Evolutionary conservation across 2,888 invertebrate genomes (phyloP).

Genomic region (Leptinotarsa tumamoca): DNA sequence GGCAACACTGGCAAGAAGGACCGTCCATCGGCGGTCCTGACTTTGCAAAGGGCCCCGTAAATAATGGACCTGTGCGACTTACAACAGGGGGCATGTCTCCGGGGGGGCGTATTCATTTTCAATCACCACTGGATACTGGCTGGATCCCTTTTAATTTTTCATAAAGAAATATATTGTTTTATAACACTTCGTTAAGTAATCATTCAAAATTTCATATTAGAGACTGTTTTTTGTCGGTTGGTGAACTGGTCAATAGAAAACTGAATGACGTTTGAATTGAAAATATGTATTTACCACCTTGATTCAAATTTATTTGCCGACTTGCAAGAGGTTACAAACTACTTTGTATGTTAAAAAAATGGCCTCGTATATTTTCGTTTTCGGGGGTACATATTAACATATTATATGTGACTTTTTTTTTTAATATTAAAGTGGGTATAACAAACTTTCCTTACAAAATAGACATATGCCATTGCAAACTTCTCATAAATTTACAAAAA

Average conservation of each 20-base stretch:
- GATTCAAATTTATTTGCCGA: neutral
- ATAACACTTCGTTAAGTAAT: slow-evolving; percentile 58
- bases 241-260: slow-evolving; percentile 1
- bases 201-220: slow-evolving; percentile 35
- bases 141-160: slow-evolving; percentile 65
- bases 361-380: no score
- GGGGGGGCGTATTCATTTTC: slow-evolving; percentile 66
- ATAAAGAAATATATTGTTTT: slow-evolving; percentile 65
- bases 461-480: no score
- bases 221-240: slow-evolving; percentile 20
- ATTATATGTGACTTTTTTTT: no score
- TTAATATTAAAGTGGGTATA: no score
- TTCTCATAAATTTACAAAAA: no score
- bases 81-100: slow-evolving; percentile 63
- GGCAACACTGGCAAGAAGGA: slow-evolving; percentile 10
- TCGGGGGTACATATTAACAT: no score
- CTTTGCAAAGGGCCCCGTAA: slow-evolving; percentile 64
- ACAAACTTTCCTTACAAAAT: no score
- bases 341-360: no score
- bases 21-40: slow-evolving; percentile 49
- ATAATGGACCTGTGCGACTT: slow-evolving; percentile 65
- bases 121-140: slow-evolving; percentile 67
- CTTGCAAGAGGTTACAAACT: no score
- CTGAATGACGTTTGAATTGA: neutral
- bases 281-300: neutral